Evolutionary conservation across 2,797 vertebrate genomes (phyloP), one percentile per base, ranked within the genome.

Genomic region (Acanthurus leucopareius): DNA sequence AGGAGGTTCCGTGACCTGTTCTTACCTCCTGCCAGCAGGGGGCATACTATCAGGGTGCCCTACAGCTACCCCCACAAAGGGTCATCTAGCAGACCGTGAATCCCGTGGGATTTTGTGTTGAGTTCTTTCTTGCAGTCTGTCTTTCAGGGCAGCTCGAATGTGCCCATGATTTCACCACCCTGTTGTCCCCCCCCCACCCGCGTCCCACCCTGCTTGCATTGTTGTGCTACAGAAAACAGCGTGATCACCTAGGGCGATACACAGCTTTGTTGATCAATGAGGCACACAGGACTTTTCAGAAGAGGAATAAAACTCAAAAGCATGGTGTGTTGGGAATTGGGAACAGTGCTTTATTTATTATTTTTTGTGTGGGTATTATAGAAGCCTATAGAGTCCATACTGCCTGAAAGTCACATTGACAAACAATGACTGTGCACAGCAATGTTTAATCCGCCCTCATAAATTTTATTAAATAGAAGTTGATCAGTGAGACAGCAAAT

Each of bases 161-260:
- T 90, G 88, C 71, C 92, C 88, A 82, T 58, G 44, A 75, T 88
- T 93, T 93, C 87, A 92, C 92, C 92, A 91, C 88, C 45, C 70
- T 69, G 78, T 89, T 88, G 76, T 86, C 91, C 57, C 79, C 32
- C 32, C 32, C 32, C 32, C 32, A 68, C 60, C 54, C 59, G 61
- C 72, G 1, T 83, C 70, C 63, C 69, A 20, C 62, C 60, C 81
- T 38, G 69, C 75, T 69, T 52, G 63, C 51, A 62, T 86, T 89
- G 71, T 90, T 85, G 74, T 79, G 69, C 64, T 66, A 40, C 67
- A 67, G 71, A 91, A 89, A 92, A 93, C 88, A 87, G 82, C 42
- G 8, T 60, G 14, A 74, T 88, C 88, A 91, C 92, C 91, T 51
- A 7, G 59, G 89, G 93, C 89, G 49, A 82, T 83, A 78, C 86